These are phyloP conservation scores for Psylliodes chrysocephalus DNA, from an alignment of 2,888 invertebrate genomes.

Conservation along the genomic window DNA sequence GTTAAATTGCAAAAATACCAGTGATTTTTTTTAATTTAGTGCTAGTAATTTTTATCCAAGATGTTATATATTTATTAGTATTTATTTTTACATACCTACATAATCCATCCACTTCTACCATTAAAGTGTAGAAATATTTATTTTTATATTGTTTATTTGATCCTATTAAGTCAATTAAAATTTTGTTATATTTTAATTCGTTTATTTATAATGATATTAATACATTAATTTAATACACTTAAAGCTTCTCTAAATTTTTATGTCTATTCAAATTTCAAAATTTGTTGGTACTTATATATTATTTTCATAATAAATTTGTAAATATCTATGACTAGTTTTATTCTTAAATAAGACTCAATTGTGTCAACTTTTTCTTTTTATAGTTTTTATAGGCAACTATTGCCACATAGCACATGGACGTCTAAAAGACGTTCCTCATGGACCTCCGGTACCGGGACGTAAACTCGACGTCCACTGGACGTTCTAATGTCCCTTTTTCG, in stretches of 20 bases:
- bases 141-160: neutral
- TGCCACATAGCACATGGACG: too few relatives aligned
- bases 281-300: neutral
- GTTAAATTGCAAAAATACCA: neutral
- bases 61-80: neutral
- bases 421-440: too few relatives aligned
- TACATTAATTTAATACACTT: neutral
- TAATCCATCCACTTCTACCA: too few relatives aligned
- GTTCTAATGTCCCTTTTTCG: too few relatives aligned
- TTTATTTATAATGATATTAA: neutral
- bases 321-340: neutral
- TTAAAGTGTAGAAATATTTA: too few relatives aligned
- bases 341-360: too few relatives aligned
- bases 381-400: too few relatives aligned
- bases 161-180: neutral
- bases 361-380: too few relatives aligned
- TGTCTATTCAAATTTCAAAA: neutral
- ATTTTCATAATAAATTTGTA: conserved; percentile 2
- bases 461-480: too few relatives aligned
- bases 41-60: neutral
- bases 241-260: neutral
- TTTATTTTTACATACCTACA: neutral
- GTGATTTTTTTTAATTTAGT: neutral
- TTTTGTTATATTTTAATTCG: neutral
- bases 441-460: too few relatives aligned